These are phyloP conservation scores for Zelleria hepariella DNA, from an alignment of 2,888 invertebrate genomes.

Conservation along the genomic window DNA sequence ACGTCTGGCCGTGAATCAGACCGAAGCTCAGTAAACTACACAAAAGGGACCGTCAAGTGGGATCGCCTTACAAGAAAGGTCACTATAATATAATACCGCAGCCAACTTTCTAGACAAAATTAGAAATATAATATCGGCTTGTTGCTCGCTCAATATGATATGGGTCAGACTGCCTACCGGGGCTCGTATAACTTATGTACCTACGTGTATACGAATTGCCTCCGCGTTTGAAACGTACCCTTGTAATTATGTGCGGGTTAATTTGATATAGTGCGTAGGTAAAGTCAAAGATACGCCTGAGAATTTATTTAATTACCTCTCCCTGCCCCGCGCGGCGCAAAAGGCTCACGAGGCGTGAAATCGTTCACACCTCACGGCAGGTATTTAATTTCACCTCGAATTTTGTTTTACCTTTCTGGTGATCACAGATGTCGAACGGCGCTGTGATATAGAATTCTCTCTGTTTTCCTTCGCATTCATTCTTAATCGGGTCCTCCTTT, in stretches of 20 bases:
- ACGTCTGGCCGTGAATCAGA: background rate
- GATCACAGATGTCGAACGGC: background rate
- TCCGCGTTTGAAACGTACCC: too few relatives aligned
- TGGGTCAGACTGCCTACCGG: too few relatives aligned
- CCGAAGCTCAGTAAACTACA: background rate
- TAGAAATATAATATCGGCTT: background rate
- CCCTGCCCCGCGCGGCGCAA: background rate
- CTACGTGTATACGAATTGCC: too few relatives aligned
- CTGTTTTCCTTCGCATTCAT: background rate
- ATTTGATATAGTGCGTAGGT: background rate
- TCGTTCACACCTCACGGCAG: background rate
- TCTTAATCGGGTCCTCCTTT: background rate
- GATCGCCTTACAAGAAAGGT: background rate
- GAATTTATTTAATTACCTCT: background rate
- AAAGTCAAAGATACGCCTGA: background rate
- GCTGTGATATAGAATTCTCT: background rate
- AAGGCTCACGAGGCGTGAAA: background rate
- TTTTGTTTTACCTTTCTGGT: background rate
- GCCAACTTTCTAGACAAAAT: background rate
- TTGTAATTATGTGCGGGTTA: background rate
- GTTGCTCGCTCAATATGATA: background rate
- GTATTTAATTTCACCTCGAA: background rate
- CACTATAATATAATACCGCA: too few relatives aligned
- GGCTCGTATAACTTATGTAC: too few relatives aligned
- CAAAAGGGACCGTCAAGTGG: background rate